Evolutionary conservation across 2,113 vertebrate species (phyloP).

Genomic region (Platycercus adscitus): DNA sequence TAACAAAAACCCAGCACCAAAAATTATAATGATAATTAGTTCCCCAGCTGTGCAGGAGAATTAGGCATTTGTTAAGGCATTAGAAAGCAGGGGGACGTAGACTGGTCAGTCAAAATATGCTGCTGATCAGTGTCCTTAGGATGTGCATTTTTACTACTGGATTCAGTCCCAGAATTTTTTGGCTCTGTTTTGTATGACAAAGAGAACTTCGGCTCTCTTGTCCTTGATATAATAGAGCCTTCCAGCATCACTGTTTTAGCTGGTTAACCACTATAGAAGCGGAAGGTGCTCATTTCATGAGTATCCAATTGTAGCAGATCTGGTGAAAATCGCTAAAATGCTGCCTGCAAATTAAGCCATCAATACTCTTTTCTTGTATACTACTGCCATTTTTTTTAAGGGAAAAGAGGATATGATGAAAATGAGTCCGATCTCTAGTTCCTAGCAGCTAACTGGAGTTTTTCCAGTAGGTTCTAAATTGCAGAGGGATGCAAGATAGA

Average conservation of each 20-base stretch:
- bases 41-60: background rate
- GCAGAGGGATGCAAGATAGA: background rate
- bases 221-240: background rate
- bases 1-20: background rate
- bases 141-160: background rate
- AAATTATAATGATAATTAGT: background rate
- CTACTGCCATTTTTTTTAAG: rapidly evolving
- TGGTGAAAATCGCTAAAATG: background rate
- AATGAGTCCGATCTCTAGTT: background rate
- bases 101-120: background rate
- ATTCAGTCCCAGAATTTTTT: constrained; percentile 19
- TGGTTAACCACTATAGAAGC: background rate
- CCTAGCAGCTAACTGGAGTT: background rate
- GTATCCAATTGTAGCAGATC: rapidly evolving
- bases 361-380: rapidly evolving
- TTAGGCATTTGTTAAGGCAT: background rate
- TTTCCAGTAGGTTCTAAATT: background rate
- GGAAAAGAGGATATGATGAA: background rate
- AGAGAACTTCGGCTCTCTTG: background rate
- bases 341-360: background rate
- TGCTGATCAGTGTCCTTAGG: background rate
- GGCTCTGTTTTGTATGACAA: background rate
- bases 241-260: background rate
- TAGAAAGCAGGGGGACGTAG: background rate
- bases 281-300: background rate